phyloP scores from a whole-genome alignment of 2,797 vertebrate genomes.

The Sparidentex hasta region DNA sequence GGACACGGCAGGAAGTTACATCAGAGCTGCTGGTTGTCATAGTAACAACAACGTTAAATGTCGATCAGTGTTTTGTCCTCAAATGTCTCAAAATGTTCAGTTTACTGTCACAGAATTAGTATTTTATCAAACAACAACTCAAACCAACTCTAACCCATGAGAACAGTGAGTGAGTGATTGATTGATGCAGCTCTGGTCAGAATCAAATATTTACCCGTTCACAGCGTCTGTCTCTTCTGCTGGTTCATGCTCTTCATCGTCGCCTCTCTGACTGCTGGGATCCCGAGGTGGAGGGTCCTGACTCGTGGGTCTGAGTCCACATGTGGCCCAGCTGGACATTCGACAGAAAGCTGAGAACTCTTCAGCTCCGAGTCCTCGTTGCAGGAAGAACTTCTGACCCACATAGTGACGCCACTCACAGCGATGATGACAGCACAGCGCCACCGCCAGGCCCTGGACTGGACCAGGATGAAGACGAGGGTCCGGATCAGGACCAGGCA shows the following conservation, averaged over 20 bases:
- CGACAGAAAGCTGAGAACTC: conserved; percentile 94
- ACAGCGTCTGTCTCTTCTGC: conserved; percentile 53
- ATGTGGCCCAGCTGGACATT: conserved; percentile 99
- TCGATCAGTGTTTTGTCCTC: too few relatives aligned
- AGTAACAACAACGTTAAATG: too few relatives aligned
- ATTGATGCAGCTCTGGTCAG: not conserved
- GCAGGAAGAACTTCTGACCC: conserved; percentile 91
- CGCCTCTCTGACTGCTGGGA: conserved; percentile 18
- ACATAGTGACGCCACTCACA: conserved; percentile 97
- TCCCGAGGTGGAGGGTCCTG: conserved; percentile 29
- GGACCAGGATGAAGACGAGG: not conserved
- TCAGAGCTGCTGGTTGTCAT: too few relatives aligned
- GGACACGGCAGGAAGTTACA: too few relatives aligned
- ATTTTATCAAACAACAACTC: not conserved
- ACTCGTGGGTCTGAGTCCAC: conserved; percentile 84
- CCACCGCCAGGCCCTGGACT: conserved; percentile 91
- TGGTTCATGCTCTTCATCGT: conserved; percentile 82
- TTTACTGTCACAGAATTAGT: too few relatives aligned
- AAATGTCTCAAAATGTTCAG: too few relatives aligned
- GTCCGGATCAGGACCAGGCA: not conserved
- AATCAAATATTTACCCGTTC: conserved; percentile 79
- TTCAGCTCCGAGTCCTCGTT: conserved; percentile 87
- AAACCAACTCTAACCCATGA: too few relatives aligned
- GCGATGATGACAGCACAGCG: conserved; percentile 97
- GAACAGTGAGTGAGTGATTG: too few relatives aligned